Evolutionary conservation across 1,140 invertebrate species (phyloP), one percentile per base, ranked within the genome.

Genomic region (Drosophila virilis): DNA sequence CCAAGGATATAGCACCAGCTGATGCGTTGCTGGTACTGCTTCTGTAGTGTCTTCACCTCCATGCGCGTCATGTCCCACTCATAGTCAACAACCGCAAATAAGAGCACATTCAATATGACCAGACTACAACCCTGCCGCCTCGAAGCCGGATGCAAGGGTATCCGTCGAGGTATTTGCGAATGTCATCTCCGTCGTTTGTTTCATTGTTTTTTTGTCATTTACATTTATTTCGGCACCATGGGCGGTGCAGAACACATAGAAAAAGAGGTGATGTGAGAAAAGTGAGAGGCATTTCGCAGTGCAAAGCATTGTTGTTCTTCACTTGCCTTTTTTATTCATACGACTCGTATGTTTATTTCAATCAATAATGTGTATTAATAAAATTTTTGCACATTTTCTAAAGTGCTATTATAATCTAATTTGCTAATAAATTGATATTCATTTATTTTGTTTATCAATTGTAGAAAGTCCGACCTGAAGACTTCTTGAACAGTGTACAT

Each of bases 71-170:
- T 97, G 86, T 98, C 97, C 10, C 97, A 94, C 90, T 98, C 97
- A 91, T 98, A 98, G 84, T 98, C 98, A 0, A 98, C 97, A 5
- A 97, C 97, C 42, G 97, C 97, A 84, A 98, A 98, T 79, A 99
- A 97, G 10, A 99, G 93, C 0, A 98, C 96, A 90, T 98, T 99
- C 12, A 98, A 93, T 77, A 98, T 96, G 10, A 98, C 94, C 22
- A 98, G 92, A 9, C 96, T 97, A 80, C 97, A 98, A 8, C 8
- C 97, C 96, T n/a, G 96, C 0, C 0, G 95, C 96, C 91, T 97
- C 96, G 42, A 97, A 93, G 73, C 95, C 96, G 5, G 96, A 95
- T 42, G 90, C 90, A 33, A 96, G 90, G 2, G 96, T 95, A 89
- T 96, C 96, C 33, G 95, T 94, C 38, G 94, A 95, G 0, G 94